A percentile compares a stretch with the other conserved stretches of the same genome.
Conservation (phyloP, 2,113 vertebrate species). For the Solea solea region DNA sequence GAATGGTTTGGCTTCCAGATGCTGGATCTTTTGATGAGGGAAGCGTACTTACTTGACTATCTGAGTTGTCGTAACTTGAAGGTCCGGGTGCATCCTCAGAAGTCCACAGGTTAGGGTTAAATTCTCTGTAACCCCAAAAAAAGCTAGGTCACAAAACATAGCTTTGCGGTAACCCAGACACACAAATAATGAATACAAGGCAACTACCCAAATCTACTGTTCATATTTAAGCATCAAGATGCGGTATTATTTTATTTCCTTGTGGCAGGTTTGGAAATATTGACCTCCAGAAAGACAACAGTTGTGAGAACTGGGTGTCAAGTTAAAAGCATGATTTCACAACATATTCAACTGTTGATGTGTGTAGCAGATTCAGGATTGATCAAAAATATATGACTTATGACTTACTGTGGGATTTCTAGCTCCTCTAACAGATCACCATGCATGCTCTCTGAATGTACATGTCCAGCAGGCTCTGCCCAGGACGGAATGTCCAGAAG, state of each 20-base stretch:
- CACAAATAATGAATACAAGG: background rate
- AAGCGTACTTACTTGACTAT: constrained; percentile 78
- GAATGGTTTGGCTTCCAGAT: constrained; percentile 36
- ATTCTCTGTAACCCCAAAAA: constrained; percentile 67
- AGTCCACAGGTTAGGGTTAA: constrained; percentile 70
- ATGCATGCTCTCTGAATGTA: constrained; percentile 84
- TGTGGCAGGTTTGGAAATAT: background rate
- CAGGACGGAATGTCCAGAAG: constrained; percentile 88
- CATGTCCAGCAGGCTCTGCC: constrained; percentile 84
- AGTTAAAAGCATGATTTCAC: background rate
- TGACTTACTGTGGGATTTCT: constrained; percentile 78
- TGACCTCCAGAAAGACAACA: background rate
- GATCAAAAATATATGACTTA: constrained; percentile 36
- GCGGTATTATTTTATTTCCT: background rate
- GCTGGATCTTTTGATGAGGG: constrained; percentile 45
- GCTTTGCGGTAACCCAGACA: background rate
- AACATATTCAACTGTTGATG: background rate
- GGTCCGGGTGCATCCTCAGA: constrained; percentile 70
- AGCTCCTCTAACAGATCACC: constrained; percentile 89
- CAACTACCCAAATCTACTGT: background rate
- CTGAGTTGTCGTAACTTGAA: constrained; percentile 51
- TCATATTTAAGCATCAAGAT: background rate
- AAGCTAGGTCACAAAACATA: constrained; percentile 7
- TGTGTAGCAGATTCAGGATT: background rate
- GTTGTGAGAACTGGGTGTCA: constrained; percentile 3